A percentile compares a stretch with the other conserved stretches of the same genome.
phyloP scores from a whole-genome alignment of 2,113 vertebrate species.

The Accipiter virgatus region DNA sequence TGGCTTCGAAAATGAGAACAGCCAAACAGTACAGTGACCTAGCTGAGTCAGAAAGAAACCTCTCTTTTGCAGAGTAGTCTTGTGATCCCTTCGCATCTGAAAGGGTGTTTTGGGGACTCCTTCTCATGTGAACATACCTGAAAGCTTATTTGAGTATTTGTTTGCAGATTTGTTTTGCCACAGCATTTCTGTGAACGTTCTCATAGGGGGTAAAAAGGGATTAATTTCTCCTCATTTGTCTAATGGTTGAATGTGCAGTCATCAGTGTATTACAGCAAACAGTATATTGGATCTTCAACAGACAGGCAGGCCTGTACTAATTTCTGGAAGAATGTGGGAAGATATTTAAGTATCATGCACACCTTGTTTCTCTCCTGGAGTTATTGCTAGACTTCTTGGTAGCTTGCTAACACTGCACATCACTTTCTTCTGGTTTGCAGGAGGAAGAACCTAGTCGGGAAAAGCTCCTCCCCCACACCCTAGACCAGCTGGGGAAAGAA shows the following conservation, averaged over 20 bases:
- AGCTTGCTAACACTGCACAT: not conserved
- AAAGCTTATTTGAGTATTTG: not conserved
- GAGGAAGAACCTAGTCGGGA: slow-evolving; percentile 41
- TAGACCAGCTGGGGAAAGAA: not conserved
- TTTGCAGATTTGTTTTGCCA: not conserved
- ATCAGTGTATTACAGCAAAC: not conserved
- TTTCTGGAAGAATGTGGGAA: not conserved
- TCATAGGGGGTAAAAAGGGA: not conserved
- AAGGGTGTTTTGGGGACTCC: not conserved
- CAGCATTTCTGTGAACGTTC: not conserved
- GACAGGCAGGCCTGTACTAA: not conserved
- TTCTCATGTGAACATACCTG: not conserved
- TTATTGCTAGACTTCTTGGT: not conserved
- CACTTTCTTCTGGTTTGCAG: slow-evolving; percentile 22
- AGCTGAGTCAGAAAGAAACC: not conserved
- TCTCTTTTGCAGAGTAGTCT: not conserved
- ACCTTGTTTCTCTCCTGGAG: not conserved
- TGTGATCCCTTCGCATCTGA: not conserved
- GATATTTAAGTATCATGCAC: not conserved
- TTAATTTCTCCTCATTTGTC: not conserved
- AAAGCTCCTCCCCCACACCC: not conserved
- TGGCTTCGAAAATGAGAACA: not conserved
- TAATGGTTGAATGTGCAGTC: not conserved
- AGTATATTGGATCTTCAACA: not conserved
- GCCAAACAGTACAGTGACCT: not conserved